Evolutionary conservation across 2,888 invertebrate genomes (phyloP).

Genomic region (Pharmacophagus antenor): DNA sequence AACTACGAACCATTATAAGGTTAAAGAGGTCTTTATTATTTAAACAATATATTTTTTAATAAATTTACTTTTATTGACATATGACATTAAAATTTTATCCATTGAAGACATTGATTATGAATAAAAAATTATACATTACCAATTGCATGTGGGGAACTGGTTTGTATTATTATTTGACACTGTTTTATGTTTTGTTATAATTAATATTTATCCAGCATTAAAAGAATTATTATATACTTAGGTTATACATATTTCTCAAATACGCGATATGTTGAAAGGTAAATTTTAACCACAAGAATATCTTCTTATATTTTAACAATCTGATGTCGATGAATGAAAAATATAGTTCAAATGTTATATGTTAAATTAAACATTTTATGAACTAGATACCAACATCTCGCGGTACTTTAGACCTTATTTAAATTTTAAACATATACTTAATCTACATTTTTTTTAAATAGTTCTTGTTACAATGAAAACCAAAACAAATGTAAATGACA

Average conservation of each 20-base stretch:
- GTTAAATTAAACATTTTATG: not conserved
- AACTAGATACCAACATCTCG: not conserved
- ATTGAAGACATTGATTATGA: not conserved
- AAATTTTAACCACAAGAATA: not conserved
- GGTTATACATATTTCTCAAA: not conserved
- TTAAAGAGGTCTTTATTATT: not conserved
- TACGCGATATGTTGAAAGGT: conserved; percentile 1
- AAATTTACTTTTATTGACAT: conserved; percentile 13
- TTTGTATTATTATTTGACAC: not conserved
- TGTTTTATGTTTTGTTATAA: not conserved
- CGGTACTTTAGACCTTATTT: not conserved
- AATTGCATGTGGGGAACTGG: not conserved
- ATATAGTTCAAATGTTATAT: not conserved
- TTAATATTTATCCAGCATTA: not conserved
- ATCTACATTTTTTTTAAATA: conserved; percentile 1
- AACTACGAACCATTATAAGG: not conserved
- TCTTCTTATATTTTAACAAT: not conserved
- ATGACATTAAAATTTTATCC: conserved; percentile 3
- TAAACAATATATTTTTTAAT: not conserved
- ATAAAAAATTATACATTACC: not conserved
- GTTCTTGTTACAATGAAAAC: not conserved
- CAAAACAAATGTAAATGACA: not conserved
- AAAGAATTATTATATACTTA: not conserved
- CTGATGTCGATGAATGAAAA: not conserved
- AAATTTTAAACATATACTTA: conserved; percentile 2